Evolutionary conservation across 2,888 invertebrate genomes (phyloP).

Genomic region (Sclerodermus sp.): DNA sequence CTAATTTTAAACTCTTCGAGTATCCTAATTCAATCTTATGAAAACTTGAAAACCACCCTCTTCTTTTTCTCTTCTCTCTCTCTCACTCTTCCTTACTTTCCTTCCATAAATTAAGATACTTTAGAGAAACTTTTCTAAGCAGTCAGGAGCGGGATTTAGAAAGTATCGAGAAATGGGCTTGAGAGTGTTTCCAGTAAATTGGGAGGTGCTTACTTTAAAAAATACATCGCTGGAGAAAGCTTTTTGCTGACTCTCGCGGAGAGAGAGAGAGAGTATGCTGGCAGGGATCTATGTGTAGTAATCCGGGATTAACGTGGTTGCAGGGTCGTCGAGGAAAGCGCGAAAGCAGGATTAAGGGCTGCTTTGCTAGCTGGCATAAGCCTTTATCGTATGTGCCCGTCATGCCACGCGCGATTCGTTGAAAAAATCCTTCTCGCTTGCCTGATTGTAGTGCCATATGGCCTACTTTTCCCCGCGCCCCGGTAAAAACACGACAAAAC

Average conservation of each 20-base stretch:
- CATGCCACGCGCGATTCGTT: neutral
- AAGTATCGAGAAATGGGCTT: no score
- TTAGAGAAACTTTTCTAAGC: no score
- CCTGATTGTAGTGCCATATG: neutral
- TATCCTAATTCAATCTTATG: no score
- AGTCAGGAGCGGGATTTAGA: no score
- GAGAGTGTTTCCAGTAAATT: no score
- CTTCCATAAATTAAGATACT: no score
- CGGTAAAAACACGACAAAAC: no score
- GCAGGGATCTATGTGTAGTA: neutral
- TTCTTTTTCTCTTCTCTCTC: no score
- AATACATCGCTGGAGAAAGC: neutral
- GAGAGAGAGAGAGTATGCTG: neutral
- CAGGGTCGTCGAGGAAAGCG: conserved; percentile 7
- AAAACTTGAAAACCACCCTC: no score
- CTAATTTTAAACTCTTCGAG: no score
- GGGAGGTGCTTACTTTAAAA: neutral
- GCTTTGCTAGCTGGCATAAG: neutral
- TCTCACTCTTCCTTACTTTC: no score
- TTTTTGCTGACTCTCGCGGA: neutral
- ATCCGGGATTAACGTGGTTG: conserved; percentile 8
- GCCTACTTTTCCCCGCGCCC: no score
- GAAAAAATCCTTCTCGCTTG: conserved; percentile 2
- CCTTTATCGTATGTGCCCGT: conserved; percentile 12
- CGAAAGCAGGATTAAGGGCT: conserved; percentile 9